Conservation (phyloP, 2,888 invertebrate species). For the Heliconius ethilla region DNA sequence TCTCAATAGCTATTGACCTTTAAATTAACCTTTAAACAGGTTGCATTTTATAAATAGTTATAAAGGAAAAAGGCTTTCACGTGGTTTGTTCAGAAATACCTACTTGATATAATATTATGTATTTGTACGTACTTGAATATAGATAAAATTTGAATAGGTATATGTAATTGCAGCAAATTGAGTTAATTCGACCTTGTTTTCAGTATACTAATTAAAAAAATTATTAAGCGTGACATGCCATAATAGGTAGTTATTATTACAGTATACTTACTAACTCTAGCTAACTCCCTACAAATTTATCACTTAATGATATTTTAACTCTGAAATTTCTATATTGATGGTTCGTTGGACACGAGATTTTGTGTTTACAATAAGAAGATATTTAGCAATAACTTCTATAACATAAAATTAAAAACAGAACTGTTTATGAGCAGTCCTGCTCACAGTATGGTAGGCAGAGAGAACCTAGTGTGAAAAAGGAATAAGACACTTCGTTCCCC, state of each 20-base stretch:
- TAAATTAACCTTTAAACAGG: conserved; percentile 12
- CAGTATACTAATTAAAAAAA: conserved; percentile 15
- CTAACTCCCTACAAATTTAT: neutral
- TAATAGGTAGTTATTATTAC: neutral
- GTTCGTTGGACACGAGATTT: neutral
- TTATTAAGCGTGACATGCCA: conserved; percentile 9
- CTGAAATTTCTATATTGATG: neutral
- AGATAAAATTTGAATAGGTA: conserved; percentile 1
- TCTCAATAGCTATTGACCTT: conserved; percentile 18
- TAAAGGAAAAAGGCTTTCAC: neutral
- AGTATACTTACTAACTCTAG: neutral
- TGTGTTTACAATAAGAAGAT: too few relatives aligned
- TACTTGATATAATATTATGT: neutral
- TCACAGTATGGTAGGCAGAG: too few relatives aligned
- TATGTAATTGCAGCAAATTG: neutral
- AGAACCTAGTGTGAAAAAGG: too few relatives aligned
- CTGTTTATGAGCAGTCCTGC: too few relatives aligned
- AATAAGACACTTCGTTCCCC: too few relatives aligned
- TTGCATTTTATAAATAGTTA: neutral
- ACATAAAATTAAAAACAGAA: too few relatives aligned
- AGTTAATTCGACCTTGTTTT: conserved; percentile 18
- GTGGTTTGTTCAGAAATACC: neutral
- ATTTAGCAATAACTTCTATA: too few relatives aligned
- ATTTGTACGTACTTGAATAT: neutral
- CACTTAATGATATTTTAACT: neutral